Evolutionary conservation across 1,140 invertebrate species (phyloP).

Genomic region (Acyrthosiphon pisum): DNA sequence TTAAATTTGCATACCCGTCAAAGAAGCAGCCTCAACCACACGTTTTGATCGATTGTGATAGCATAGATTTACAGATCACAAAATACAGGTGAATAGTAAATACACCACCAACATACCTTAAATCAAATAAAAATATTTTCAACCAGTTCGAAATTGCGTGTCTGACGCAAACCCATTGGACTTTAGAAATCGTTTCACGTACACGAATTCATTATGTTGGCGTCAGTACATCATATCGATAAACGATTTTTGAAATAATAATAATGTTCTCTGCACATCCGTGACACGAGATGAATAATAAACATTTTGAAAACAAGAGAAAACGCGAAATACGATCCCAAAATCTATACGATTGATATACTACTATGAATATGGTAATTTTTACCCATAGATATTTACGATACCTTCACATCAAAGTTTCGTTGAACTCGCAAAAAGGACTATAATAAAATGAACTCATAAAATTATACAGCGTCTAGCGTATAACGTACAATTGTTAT

Average conservation of each 20-base stretch:
- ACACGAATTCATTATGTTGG: conserved; percentile 33
- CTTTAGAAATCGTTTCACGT: conserved; percentile 39
- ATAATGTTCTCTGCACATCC: conserved; percentile 50
- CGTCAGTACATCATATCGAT: conserved; percentile 25
- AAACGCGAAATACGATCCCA: not conserved
- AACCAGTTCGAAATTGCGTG: conserved; percentile 19
- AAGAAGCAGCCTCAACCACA: not conserved
- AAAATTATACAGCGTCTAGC: not conserved
- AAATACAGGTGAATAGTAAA: not conserved
- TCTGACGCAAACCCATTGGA: conserved; percentile 18
- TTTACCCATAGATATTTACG: not conserved
- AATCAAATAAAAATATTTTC: conserved; percentile 24
- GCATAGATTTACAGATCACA: not conserved
- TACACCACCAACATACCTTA: not conserved
- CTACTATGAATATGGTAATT: conserved; percentile 21
- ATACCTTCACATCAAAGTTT: not conserved
- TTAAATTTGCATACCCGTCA: conserved; percentile 25
- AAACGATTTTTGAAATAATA: conserved; percentile 48
- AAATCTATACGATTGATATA: conserved; percentile 18
- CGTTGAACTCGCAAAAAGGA: conserved; percentile 15
- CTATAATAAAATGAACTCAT: conserved; percentile 33
- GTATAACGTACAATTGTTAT: not conserved
- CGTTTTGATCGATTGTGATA: not conserved
- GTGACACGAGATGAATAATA: conserved; percentile 48
- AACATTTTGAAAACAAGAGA: conserved; percentile 30